Evolutionary conservation across 2,113 vertebrate genomes (phyloP).

Genomic region (Rhinichthys klamathensis): DNA sequence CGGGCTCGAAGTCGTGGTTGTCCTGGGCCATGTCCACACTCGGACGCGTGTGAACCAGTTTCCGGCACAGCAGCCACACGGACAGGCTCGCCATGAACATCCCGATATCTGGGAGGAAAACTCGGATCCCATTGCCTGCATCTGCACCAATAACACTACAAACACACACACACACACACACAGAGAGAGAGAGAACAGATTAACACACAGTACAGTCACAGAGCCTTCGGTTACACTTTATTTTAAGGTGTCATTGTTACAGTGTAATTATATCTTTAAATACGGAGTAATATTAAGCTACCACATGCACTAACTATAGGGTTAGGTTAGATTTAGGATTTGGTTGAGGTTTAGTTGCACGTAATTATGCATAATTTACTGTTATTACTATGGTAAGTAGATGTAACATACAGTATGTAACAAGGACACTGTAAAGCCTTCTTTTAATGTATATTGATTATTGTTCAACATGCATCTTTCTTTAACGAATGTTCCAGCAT

Average conservation of each 20-base stretch:
- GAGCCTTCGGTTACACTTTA: no score
- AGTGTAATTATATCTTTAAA: no score
- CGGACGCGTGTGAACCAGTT: constrained; percentile 84
- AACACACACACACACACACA: constrained; percentile 33
- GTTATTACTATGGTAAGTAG: no score
- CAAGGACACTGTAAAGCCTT: no score
- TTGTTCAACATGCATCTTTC: neutral
- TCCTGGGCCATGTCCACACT: constrained; percentile 86
- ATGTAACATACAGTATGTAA: no score
- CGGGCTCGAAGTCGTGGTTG: constrained; percentile 88
- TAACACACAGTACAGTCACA: neutral
- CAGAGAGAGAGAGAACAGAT: neutral
- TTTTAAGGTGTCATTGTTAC: no score
- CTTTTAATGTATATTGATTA: neutral
- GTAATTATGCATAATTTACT: no score
- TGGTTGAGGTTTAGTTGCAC: no score
- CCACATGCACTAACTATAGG: no score
- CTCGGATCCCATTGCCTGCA: constrained; percentile 91
- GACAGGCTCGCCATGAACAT: constrained; percentile 90
- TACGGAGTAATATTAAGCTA: no score
- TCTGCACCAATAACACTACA: constrained; percentile 90
- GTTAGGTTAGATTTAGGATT: no score
- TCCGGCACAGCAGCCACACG: constrained; percentile 93
- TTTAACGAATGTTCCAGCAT: neutral
- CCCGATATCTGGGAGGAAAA: constrained; percentile 94